Conservation (phyloP, 2,797 vertebrate genomes). For the Microchirus variegatus region DNA sequence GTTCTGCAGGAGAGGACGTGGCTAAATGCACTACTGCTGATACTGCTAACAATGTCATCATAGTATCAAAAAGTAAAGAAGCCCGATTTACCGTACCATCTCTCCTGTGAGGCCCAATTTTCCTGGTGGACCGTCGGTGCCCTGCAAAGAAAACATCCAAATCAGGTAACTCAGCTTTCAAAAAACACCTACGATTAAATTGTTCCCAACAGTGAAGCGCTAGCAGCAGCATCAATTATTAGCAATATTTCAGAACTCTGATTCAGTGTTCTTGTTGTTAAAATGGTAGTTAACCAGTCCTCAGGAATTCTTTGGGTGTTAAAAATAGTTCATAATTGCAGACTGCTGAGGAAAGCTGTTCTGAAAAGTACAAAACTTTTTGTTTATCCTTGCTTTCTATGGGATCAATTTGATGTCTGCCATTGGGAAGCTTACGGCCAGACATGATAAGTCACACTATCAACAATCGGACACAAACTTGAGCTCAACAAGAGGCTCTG, state of each 20-base stretch:
- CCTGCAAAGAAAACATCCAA: slow-evolving; percentile 68
- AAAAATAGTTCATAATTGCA: slow-evolving; percentile 48
- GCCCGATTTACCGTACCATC: slow-evolving; percentile 58
- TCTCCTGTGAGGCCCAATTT: slow-evolving; percentile 74
- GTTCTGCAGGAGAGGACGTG: slow-evolving; percentile 8
- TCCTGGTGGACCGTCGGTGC: slow-evolving; percentile 78
- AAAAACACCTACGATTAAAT: slow-evolving; percentile 39
- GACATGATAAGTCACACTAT: neutral
- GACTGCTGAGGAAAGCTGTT: slow-evolving; percentile 36
- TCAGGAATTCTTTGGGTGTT: slow-evolving; percentile 52
- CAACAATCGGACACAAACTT: neutral
- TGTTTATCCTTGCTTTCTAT: slow-evolving; percentile 9
- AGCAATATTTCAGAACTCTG: slow-evolving; percentile 48
- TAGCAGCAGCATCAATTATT: slow-evolving; percentile 19
- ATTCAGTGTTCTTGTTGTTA: slow-evolving; percentile 49
- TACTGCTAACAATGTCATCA: slow-evolving; percentile 3
- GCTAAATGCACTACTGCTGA: neutral
- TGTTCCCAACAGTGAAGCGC: slow-evolving; percentile 22
- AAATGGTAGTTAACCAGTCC: slow-evolving; percentile 34
- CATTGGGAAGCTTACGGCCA: slow-evolving; percentile 16
- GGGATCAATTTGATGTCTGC: slow-evolving; percentile 10
- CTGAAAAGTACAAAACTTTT: slow-evolving; percentile 13
- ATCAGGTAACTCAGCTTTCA: slow-evolving; percentile 36
- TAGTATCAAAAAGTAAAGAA: slow-evolving; percentile 23
- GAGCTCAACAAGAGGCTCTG: neutral